phyloP scores from a whole-genome alignment of 2,113 vertebrate genomes.

The Phalacrocorax pelagicus region DNA sequence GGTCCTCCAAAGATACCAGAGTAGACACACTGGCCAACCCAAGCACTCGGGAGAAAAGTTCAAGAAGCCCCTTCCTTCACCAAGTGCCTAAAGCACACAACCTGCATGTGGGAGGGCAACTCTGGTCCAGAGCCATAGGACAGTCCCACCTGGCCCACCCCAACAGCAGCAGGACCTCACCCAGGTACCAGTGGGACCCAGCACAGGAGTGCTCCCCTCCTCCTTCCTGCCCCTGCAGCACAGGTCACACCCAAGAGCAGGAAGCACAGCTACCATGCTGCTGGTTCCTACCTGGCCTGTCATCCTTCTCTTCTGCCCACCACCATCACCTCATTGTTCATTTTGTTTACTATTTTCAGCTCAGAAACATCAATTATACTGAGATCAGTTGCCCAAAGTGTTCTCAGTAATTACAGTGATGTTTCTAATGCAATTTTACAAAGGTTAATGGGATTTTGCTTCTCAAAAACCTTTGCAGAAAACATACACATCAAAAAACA shows the following conservation, averaged over 20 bases:
- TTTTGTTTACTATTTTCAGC: neutral
- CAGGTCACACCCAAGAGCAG: neutral
- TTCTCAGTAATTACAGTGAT: too few relatives aligned
- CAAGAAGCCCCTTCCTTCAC: neutral
- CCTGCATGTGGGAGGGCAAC: too few relatives aligned
- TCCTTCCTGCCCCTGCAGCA: neutral
- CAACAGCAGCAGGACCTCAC: neutral
- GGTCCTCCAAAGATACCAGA: neutral
- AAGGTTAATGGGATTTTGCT: too few relatives aligned
- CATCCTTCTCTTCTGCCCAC: neutral
- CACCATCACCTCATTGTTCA: neutral
- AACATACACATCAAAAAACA: too few relatives aligned
- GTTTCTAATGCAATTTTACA: too few relatives aligned
- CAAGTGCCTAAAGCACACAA: neutral
- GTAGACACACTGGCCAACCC: neutral
- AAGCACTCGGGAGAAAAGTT: neutral
- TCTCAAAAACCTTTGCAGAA: too few relatives aligned
- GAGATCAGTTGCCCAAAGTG: too few relatives aligned
- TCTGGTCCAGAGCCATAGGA: neutral
- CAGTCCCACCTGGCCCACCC: neutral
- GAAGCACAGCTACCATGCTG: neutral
- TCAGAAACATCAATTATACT: too few relatives aligned
- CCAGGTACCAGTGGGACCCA: neutral
- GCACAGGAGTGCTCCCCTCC: accelerated
- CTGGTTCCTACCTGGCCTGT: too few relatives aligned